These are phyloP conservation scores for Aphelenchoides fujianensis DNA, from an alignment of 1,140 invertebrate genomes.

Conservation along the genomic window DNA sequence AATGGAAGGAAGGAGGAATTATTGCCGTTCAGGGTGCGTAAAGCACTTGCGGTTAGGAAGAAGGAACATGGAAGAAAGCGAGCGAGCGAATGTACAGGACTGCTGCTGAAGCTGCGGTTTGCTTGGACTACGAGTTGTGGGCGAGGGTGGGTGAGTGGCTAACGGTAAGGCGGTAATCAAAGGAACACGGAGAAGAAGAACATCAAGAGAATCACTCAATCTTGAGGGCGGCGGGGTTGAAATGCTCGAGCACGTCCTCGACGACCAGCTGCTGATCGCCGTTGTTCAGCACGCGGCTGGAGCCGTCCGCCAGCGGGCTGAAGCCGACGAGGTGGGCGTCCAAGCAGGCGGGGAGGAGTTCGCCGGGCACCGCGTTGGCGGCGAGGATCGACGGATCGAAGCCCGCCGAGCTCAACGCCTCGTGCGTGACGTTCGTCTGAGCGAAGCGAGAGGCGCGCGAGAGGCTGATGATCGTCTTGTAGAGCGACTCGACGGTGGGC, in stretches of 20 bases:
- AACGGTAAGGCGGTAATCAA: no score
- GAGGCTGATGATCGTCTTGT: conserved; percentile 3
- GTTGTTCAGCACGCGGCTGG: background rate
- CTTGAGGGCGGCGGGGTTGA: background rate
- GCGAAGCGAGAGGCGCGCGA: background rate
- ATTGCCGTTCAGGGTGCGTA: no score
- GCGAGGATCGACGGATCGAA: background rate
- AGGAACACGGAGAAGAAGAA: no score
- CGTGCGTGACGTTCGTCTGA: background rate
- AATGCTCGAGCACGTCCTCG: background rate
- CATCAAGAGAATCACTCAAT: background rate
- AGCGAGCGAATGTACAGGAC: no score
- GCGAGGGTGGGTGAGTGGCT: no score
- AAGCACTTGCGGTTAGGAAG: no score
- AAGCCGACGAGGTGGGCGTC: no score
- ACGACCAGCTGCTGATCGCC: background rate
- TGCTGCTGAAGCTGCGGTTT: no score
- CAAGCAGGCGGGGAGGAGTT: background rate
- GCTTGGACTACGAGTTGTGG: no score
- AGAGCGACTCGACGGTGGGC: background rate
- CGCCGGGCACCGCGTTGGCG: background rate
- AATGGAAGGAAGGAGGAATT: background rate
- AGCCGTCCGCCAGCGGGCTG: background rate
- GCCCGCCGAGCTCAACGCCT: background rate
- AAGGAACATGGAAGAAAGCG: no score